Conservation (phyloP, 2,797 vertebrate species). For the Garrulus glandarius region DNA sequence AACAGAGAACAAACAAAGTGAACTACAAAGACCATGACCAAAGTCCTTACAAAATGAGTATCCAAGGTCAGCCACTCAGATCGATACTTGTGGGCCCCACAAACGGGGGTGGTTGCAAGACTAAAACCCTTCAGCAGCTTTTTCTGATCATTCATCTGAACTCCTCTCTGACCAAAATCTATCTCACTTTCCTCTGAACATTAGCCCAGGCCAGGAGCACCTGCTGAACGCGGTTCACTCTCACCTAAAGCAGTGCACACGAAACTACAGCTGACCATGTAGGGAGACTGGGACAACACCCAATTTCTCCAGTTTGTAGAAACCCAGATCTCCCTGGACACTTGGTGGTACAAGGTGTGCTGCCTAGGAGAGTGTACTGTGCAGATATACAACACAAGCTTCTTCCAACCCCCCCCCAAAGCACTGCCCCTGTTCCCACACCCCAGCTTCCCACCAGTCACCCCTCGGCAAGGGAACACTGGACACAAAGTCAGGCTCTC, state of each 20-base stretch:
- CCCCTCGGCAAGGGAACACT: background rate
- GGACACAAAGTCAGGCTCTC: background rate
- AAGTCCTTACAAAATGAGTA: background rate
- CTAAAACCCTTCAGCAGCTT: background rate
- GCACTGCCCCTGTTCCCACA: background rate
- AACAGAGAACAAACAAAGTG: background rate
- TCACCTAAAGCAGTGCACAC: background rate
- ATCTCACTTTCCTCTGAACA: background rate
- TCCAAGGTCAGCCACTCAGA: background rate
- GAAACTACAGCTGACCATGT: background rate
- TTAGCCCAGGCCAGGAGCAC: background rate
- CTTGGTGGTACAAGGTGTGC: background rate
- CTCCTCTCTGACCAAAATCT: background rate
- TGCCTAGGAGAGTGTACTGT: background rate
- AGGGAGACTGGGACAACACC: background rate
- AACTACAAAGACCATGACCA: background rate
- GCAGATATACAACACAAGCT: background rate
- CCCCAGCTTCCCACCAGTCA: background rate
- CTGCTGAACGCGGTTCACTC: background rate
- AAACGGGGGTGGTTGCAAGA: background rate
- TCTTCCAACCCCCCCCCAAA: background rate
- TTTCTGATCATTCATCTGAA: background rate
- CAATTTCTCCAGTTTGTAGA: rapidly evolving
- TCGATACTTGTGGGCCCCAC: rapidly evolving
- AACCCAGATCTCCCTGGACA: background rate